Evolutionary conservation across 2,888 invertebrate genomes (phyloP).

Genomic region (Caenorhabditis japonica): DNA sequence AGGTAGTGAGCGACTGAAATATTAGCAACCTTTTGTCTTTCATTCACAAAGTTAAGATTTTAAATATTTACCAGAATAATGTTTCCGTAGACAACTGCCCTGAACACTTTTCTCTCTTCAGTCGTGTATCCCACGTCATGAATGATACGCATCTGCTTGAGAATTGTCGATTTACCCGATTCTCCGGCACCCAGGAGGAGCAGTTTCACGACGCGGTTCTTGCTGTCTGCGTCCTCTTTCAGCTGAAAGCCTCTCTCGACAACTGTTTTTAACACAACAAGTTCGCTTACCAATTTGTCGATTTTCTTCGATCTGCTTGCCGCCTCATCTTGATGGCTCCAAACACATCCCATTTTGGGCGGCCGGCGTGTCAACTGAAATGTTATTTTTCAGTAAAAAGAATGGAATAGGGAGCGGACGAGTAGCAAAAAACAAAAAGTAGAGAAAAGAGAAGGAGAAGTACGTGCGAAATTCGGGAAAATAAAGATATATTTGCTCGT

Average conservation of each 20-base stretch:
- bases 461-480: too few relatives aligned
- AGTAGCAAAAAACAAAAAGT: slow-evolving; percentile 7
- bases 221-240: slow-evolving; percentile 31
- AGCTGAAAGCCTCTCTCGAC: slow-evolving; percentile 9
- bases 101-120: slow-evolving; percentile 38
- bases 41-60: too few relatives aligned
- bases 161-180: slow-evolving; percentile 52
- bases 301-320: slow-evolving; percentile 40
- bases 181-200: slow-evolving; percentile 51
- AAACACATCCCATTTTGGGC: slow-evolving; percentile 44
- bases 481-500: slow-evolving; percentile 37
- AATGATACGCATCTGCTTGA: slow-evolving; percentile 53
- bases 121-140: slow-evolving; percentile 46
- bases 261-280: not conserved
- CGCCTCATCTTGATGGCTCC: slow-evolving; percentile 40
- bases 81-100: slow-evolving; percentile 44
- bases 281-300: slow-evolving; percentile 25
- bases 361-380: too few relatives aligned
- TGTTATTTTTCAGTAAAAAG: slow-evolving; percentile 7
- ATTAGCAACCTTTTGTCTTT: not conserved
- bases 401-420: not conserved
- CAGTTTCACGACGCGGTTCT: slow-evolving; percentile 28
- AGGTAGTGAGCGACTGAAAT: slow-evolving; percentile 34
- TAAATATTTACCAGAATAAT: slow-evolving; percentile 34
- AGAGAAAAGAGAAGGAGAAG: not conserved